phyloP scores from a whole-genome alignment of 2,113 vertebrate species.

The Apeltes quadracus region DNA sequence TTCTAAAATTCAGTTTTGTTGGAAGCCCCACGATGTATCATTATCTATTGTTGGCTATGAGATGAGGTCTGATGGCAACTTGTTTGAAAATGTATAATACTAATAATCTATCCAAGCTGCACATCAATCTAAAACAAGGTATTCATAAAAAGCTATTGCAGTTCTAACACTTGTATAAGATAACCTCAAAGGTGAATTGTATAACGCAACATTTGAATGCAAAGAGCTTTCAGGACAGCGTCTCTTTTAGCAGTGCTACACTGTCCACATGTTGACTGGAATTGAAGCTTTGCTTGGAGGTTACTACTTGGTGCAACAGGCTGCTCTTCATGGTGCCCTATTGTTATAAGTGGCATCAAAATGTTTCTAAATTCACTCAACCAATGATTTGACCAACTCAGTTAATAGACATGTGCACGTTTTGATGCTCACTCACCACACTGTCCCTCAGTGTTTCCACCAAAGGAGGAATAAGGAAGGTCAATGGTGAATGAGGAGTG shows the following conservation, averaged over 20 bases:
- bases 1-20: background rate
- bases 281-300: background rate
- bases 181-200: background rate
- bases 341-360: background rate
- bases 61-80: too few species aligned
- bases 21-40: too few species aligned
- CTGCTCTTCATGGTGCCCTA: background rate
- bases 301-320: background rate
- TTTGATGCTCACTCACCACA: constrained; percentile 83
- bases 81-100: background rate
- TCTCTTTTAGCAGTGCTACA: background rate
- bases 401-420: background rate
- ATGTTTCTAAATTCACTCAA: background rate
- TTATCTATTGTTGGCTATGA: background rate
- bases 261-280: background rate
- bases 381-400: background rate
- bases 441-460: constrained; percentile 89
- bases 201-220: background rate
- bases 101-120: too few species aligned
- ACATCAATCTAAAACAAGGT: background rate
- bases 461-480: constrained; percentile 83
- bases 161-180: background rate
- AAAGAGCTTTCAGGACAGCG: background rate
- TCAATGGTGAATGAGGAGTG: constrained; percentile 82
- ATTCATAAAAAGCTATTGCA: background rate